Evolutionary conservation across 2,888 invertebrate genomes (phyloP).

Genomic region (Orthosia gracilis): DNA sequence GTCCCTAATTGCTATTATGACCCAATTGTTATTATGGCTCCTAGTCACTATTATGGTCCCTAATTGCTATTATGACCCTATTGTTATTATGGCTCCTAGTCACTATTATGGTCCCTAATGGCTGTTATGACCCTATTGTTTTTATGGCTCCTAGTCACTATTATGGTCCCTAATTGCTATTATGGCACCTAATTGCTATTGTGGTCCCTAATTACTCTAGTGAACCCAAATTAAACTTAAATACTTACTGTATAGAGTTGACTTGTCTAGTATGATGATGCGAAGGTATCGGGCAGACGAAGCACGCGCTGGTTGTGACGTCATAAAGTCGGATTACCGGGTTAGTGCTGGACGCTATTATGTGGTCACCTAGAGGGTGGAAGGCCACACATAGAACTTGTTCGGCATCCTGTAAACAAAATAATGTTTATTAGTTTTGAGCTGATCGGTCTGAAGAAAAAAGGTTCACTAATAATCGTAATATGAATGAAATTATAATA

Average conservation of each 20-base stretch:
- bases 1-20: not conserved
- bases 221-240: not conserved
- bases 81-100: not conserved
- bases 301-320: constrained; percentile 98
- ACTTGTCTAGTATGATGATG: constrained; percentile 96
- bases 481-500: too few relatives aligned
- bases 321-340: constrained; percentile 98
- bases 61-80: not conserved
- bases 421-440: too few relatives aligned
- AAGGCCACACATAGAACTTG: constrained; percentile 97
- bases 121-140: not conserved
- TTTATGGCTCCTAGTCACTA: not conserved
- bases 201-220: not conserved
- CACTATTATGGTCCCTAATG: not conserved
- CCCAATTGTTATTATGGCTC: not conserved
- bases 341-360: constrained; percentile 98
- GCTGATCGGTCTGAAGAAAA: too few relatives aligned
- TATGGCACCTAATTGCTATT: not conserved
- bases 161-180: too few relatives aligned
- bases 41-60: not conserved
- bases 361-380: constrained; percentile 98
- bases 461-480: too few relatives aligned
- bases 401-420: constrained; percentile 95
- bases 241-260: constrained; percentile 93
- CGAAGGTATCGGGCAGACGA: constrained; percentile 97